A percentile compares a stretch with the other conserved stretches of the same genome.
phyloP scores from a whole-genome alignment of 2,888 invertebrate genomes.

The Tholera decimalis region DNA sequence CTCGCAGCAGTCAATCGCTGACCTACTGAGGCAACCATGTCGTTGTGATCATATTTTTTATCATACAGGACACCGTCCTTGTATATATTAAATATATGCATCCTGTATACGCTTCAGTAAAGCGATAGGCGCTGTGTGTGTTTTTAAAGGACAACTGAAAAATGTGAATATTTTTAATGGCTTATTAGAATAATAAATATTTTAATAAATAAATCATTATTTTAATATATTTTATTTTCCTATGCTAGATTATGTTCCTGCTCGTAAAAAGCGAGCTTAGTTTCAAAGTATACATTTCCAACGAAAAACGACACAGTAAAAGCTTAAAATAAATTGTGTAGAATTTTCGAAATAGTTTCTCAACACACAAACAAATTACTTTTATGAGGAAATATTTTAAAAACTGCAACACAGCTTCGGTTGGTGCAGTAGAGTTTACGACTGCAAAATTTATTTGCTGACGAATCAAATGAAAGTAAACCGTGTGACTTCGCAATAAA shows the following conservation, averaged over 20 bases:
- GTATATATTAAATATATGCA: too few species aligned
- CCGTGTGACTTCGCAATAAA: slow-evolving; percentile 7
- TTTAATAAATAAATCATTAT: neutral
- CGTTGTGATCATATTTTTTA: too few species aligned
- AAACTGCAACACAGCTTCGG: slow-evolving; percentile 67
- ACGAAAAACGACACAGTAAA: slow-evolving; percentile 14
- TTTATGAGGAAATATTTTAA: slow-evolving; percentile 77
- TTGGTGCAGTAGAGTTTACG: slow-evolving; percentile 63
- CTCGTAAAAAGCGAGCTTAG: neutral
- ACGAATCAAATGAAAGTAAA: slow-evolving; percentile 25
- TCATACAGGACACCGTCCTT: too few species aligned
- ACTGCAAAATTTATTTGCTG: slow-evolving; percentile 26
- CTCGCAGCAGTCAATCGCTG: too few species aligned
- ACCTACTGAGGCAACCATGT: too few species aligned
- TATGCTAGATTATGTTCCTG: slow-evolving; percentile 1
- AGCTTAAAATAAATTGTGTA: slow-evolving; percentile 45
- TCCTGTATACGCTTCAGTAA: neutral
- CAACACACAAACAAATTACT: slow-evolving; percentile 76
- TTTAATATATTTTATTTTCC: slow-evolving; percentile 5
- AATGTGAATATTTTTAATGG: neutral
- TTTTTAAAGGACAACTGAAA: neutral
- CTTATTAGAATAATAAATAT: too few species aligned
- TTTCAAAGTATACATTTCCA: slow-evolving; percentile 16
- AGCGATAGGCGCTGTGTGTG: neutral
- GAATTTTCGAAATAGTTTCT: slow-evolving; percentile 63